Evolutionary conservation across 2,797 vertebrate genomes (phyloP).

Genomic region (Dallia pectoralis): DNA sequence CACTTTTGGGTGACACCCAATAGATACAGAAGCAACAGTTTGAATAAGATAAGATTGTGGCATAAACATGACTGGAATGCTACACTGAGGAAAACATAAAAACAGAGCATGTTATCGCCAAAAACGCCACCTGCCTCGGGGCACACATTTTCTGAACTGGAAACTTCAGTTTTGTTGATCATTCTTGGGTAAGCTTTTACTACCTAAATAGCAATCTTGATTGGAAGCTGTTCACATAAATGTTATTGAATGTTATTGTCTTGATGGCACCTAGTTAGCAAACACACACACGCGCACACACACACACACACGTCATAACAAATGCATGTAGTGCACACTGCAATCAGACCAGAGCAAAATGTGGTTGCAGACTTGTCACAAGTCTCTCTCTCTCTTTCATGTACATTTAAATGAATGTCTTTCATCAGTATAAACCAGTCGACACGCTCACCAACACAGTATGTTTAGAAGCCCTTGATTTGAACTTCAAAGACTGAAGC

Average conservation of each 20-base stretch:
- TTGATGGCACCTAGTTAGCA: neutral
- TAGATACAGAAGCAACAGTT: no score
- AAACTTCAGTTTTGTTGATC: no score
- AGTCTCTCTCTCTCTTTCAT: neutral
- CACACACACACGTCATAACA: neutral
- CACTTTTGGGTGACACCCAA: no score
- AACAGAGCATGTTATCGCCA: no score
- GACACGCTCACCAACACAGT: conserved; percentile 28
- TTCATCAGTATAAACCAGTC: conserved; percentile 45
- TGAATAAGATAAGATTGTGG: no score
- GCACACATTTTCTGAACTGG: no score
- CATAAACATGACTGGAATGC: no score
- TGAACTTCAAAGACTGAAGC: conserved; percentile 49
- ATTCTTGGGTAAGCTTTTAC: no score
- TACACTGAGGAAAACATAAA: no score
- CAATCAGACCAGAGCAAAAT: neutral
- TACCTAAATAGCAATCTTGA: no score
- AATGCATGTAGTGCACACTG: neutral
- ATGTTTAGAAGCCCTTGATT: conserved; percentile 37
- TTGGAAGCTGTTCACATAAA: no score
- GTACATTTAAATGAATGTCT: conserved; percentile 10
- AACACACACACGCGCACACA: neutral
- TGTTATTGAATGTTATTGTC: neutral
- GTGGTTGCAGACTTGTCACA: neutral
- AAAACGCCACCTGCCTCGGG: no score